phyloP scores from a whole-genome alignment of 1,140 invertebrate species.

The Lordiphosa clarofinis region DNA sequence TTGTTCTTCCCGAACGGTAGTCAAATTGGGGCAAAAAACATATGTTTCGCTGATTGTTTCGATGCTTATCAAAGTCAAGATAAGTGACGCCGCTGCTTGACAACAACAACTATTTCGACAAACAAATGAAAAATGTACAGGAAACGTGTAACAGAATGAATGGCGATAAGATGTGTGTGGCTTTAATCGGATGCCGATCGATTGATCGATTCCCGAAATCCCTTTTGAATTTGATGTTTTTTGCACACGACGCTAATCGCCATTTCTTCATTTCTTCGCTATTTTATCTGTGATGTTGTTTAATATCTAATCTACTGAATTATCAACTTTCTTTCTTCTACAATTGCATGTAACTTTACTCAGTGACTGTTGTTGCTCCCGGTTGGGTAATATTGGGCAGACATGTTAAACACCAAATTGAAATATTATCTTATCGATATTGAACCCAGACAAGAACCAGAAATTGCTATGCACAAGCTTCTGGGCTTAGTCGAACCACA shows the following conservation, averaged over 20 bases:
- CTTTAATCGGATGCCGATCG: neutral
- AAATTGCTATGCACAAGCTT: neutral
- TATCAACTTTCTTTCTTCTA: too few relatives aligned
- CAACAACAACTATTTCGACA: constrained; percentile 5
- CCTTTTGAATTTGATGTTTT: too few relatives aligned
- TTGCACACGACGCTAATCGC: too few relatives aligned
- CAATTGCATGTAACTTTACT: neutral
- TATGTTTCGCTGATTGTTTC: constrained; percentile 25
- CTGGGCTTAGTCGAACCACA: neutral
- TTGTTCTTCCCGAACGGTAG: constrained; percentile 24
- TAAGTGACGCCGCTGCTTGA: neutral
- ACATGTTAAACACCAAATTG: neutral
- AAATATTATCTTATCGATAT: constrained; percentile 4
- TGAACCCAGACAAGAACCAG: constrained; percentile 1
- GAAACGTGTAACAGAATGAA: constrained; percentile 29
- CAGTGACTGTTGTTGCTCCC: too few relatives aligned
- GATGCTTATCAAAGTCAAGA: constrained; percentile 35
- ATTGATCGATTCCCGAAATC: neutral
- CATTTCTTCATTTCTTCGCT: too few relatives aligned
- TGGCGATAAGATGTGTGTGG: constrained; percentile 25
- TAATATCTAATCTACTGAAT: too few relatives aligned
- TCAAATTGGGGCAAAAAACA: constrained; percentile 37
- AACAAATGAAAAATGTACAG: constrained; percentile 41
- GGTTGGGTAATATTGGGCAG: neutral
- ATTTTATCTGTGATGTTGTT: too few relatives aligned